Percentiles rank a stretch among this genome's conserved stretches.
phyloP scores from a whole-genome alignment of 1,140 invertebrate genomes.

The Contarinia nasturtii region DNA sequence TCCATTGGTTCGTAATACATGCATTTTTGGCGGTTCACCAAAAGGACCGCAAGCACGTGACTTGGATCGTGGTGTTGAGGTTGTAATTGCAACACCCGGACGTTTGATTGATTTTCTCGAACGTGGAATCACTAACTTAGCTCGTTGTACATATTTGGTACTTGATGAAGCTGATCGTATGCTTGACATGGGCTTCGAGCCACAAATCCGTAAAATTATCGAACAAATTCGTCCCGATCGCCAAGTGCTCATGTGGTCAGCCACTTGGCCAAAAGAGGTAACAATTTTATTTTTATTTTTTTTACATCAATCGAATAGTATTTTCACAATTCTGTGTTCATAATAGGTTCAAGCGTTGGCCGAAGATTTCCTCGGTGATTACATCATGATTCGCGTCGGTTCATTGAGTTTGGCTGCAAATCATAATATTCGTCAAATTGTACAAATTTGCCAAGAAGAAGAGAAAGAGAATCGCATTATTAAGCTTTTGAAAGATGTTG shows the following conservation, averaged over 20 bases:
- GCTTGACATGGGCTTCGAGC: slow-evolving; percentile 96
- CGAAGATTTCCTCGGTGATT: slow-evolving; percentile 84
- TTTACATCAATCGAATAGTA: no score
- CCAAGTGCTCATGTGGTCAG: slow-evolving; percentile 96
- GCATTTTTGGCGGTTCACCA: slow-evolving; percentile 92
- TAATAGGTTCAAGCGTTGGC: slow-evolving; percentile 48
- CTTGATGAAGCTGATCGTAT: slow-evolving; percentile 87
- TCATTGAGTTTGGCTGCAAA: slow-evolving; percentile 85
- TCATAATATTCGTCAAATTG: slow-evolving; percentile 93
- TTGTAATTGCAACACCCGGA: slow-evolving; percentile 92
- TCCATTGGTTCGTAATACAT: slow-evolving; percentile 66
- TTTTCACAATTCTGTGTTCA: no score
- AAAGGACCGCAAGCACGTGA: slow-evolving; percentile 87
- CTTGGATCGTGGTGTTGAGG: slow-evolving; percentile 75
- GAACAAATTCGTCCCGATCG: slow-evolving; percentile 87
- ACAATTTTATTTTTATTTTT: no score
- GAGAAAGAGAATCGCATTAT: slow-evolving; percentile 73
- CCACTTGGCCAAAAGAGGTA: slow-evolving; percentile 99
- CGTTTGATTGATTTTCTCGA: slow-evolving; percentile 94
- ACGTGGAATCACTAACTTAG: slow-evolving; percentile 73
- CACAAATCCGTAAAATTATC: slow-evolving; percentile 95
- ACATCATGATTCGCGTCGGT: slow-evolving; percentile 85
- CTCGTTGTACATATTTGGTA: slow-evolving; percentile 85
- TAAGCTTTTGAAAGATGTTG: slow-evolving; percentile 65
- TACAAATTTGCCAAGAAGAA: slow-evolving; percentile 83